Evolutionary conservation across 1,140 invertebrate species (phyloP), one percentile per base, ranked within the genome.

Genomic region (Macrobrachium nipponense): DNA sequence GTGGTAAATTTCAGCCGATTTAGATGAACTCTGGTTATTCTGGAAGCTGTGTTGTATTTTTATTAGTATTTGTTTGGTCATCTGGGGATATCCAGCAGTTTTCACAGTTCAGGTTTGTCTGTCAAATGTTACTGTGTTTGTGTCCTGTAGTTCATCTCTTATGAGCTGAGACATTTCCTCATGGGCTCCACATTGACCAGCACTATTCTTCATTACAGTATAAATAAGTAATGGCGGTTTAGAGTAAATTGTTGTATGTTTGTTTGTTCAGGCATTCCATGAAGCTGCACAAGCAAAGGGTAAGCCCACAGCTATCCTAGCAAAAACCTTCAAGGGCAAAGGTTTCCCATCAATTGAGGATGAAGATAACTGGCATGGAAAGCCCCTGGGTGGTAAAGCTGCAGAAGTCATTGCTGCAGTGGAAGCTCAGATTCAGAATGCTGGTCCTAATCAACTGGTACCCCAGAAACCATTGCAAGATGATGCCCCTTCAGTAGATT

Each of bases 291-390:
- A 91, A 43, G 95, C 94, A 0, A 95, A 95, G 90, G 96, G 94
- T 60, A 95, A 95, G 90, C 99, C 99, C 44, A 98, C 97, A 18
- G 97, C 96, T 73, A 94, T 99, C 61, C 92, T 99, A 76, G 97
- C 97, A 43, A 99, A 99, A 92, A 99, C 98, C 0, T 98, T 94
- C 90, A 99, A 99, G 92, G 98, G 98, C 8, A 96, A 95, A 90
- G 94, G 95, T 87, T 98, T 98, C 91, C 94, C 78, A 90, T 93
- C 94, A 58, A 97, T 99, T 90, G 98, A 99, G 91, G 96, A 99
- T 92, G 72, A 93, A 87, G 95, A 97, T 73, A 98, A 98, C 91
- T 99, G 98, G 98, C 99, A 99, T 91, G 99, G 99, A 64, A 99
- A 99, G 91, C 94, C 98, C 0, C 91, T 99, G 44, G 97, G 97